These are phyloP conservation scores for Electrophaes corylata DNA, from an alignment of 2,888 invertebrate species.

Conservation along the genomic window DNA sequence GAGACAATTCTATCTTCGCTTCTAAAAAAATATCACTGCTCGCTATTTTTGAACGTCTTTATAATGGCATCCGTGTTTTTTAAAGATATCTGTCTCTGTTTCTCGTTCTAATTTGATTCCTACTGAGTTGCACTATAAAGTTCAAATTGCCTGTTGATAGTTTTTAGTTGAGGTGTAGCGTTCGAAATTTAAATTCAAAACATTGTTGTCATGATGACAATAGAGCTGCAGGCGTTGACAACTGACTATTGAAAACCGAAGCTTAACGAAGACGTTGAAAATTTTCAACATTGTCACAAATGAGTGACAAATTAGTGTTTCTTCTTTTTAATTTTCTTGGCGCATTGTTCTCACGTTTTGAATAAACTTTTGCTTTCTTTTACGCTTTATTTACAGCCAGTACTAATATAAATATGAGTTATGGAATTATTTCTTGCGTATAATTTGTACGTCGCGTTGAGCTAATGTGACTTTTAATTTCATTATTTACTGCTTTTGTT, in stretches of 20 bases:
- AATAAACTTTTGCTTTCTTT: constrained; percentile 47
- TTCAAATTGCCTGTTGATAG: constrained; percentile 35
- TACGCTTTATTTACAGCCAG: constrained; percentile 58
- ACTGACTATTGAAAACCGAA: constrained; percentile 64
- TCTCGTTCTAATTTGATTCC: constrained; percentile 33
- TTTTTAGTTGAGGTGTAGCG: constrained; percentile 36
- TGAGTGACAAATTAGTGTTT: constrained; percentile 71
- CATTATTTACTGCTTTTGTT: constrained; percentile 75
- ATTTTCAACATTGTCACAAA: constrained; percentile 61
- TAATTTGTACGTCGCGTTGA: constrained; percentile 63
- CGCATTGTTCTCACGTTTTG: constrained; percentile 54
- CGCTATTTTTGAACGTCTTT: constrained; percentile 63
- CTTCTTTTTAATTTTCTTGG: constrained; percentile 55
- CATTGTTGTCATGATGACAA: constrained; percentile 71
- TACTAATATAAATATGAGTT: constrained; percentile 64
- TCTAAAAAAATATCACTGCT: constrained; percentile 52
- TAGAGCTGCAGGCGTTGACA: constrained; percentile 70
- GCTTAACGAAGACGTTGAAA: constrained; percentile 60
- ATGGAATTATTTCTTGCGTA: constrained; percentile 63
- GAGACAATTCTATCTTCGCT: constrained; percentile 72
- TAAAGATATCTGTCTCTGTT: constrained; percentile 47
- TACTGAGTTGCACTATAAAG: constrained; percentile 37
- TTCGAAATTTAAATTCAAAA: constrained; percentile 42
- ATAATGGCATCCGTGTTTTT: constrained; percentile 51
- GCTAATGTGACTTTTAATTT: constrained; percentile 65